Evolutionary conservation across 2,888 invertebrate species (phyloP).

Genomic region (Nasonovia ribisnigri): DNA sequence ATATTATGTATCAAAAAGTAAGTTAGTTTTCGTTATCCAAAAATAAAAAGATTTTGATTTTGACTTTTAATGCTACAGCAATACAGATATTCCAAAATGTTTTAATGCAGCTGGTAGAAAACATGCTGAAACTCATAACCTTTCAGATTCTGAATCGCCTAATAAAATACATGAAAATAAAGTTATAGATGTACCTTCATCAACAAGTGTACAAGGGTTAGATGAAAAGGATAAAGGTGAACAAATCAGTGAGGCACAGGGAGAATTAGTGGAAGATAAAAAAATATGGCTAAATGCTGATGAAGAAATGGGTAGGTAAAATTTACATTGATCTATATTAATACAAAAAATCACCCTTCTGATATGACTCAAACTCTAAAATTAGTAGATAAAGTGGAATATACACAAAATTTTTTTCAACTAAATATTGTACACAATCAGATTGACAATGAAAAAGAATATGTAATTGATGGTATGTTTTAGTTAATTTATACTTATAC

Average conservation of each 20-base stretch:
- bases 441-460: not conserved
- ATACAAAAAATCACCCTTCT: not conserved
- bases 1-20: constrained; percentile 84
- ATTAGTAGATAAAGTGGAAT: not conserved
- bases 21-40: constrained; percentile 44
- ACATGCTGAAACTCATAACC: constrained; percentile 73
- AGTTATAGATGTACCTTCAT: constrained; percentile 72
- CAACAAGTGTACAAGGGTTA: constrained; percentile 72
- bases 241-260: constrained; percentile 71
- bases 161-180: constrained; percentile 55
- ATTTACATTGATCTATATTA: constrained; percentile 33
- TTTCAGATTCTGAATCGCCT: constrained; percentile 24
- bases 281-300: constrained; percentile 81
- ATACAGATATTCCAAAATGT: constrained; percentile 77
- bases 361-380: not conserved
- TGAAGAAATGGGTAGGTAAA: constrained; percentile 77
- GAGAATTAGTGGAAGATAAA: constrained; percentile 78
- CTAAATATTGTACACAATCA: not conserved
- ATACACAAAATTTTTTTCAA: not conserved
- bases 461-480: constrained; percentile 8
- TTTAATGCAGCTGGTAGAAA: constrained; percentile 78
- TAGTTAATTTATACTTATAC: not conserved
- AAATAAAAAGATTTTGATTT: constrained; percentile 16
- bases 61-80: constrained; percentile 69
- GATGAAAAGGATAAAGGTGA: constrained; percentile 52